These are phyloP conservation scores for Globia sparganii DNA, from an alignment of 2,888 invertebrate species.

Conservation along the genomic window DNA sequence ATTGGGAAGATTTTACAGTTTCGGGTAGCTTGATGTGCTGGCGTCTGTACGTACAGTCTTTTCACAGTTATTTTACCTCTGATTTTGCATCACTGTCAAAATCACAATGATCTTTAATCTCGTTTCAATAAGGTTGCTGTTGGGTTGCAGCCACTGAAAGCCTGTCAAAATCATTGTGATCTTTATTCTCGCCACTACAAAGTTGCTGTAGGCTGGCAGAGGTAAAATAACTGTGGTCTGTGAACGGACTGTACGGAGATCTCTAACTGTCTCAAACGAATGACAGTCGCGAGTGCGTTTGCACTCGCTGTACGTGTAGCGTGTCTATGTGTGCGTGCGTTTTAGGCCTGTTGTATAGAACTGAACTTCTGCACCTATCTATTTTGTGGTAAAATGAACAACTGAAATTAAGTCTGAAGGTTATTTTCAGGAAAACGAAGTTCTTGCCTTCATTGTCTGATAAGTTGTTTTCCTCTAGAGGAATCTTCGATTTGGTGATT, in stretches of 20 bases:
- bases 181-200: no score
- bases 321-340: not conserved
- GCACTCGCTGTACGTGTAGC: not conserved
- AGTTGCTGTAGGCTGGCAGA: no score
- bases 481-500: conserved; percentile 60
- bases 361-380: not conserved
- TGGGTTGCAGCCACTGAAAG: no score
- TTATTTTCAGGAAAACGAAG: conserved; percentile 51
- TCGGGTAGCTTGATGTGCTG: no score
- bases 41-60: not conserved
- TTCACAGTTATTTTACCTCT: no score
- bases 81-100: no score
- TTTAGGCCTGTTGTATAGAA: not conserved
- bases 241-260: not conserved
- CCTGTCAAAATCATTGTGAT: no score
- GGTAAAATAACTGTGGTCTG: no score
- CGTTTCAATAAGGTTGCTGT: no score
- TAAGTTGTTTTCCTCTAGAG: conserved; percentile 55
- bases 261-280: not conserved
- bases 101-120: not conserved
- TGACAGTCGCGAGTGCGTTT: not conserved
- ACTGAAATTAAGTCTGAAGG: conserved; percentile 50
- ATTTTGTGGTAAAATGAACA: conserved; percentile 27
- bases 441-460: conserved; percentile 54
- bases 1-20: no score